These are phyloP conservation scores for Dilophus febrilis DNA, from an alignment of 2,888 invertebrate species.

Conservation along the genomic window DNA sequence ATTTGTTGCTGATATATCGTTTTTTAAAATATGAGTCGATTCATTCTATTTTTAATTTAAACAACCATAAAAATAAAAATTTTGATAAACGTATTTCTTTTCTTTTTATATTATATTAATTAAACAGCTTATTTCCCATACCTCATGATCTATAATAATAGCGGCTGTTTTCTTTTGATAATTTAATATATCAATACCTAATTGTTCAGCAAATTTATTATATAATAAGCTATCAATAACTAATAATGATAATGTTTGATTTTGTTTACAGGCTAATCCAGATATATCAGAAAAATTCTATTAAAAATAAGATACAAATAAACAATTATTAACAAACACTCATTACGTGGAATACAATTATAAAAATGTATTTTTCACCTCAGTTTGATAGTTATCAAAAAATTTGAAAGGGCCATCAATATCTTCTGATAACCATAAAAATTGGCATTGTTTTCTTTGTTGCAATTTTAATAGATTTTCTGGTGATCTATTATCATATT, in stretches of 20 bases:
- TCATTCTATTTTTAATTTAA: constrained; percentile 37
- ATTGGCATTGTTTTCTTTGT: constrained; percentile 29
- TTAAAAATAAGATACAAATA: neutral
- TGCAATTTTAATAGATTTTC: constrained; percentile 32
- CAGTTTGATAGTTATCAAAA: neutral
- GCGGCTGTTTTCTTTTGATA: constrained; percentile 44
- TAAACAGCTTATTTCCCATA: no score
- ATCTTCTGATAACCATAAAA: constrained; percentile 2
- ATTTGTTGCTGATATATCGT: constrained; percentile 29
- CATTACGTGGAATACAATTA: no score
- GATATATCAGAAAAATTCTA: constrained; percentile 17
- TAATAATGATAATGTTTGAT: constrained; percentile 42
- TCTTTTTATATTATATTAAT: neutral
- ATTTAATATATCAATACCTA: constrained; percentile 49
- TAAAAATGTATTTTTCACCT: no score
- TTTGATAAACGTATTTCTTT: constrained; percentile 7
- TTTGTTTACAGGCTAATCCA: constrained; percentile 37
- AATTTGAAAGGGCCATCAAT: neutral
- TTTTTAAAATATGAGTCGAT: constrained; percentile 41
- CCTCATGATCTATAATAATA: constrained; percentile 54
- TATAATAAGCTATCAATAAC: constrained; percentile 58
- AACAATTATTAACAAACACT: no score
- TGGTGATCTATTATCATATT: constrained; percentile 37
- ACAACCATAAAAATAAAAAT: constrained; percentile 2
- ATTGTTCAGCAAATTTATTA: constrained; percentile 53